A percentile compares a stretch with the other conserved stretches of the same genome.
These are phyloP conservation scores for Eulemur albifrons DNA, from an alignment of 2,797 vertebrate species.

Conservation along the genomic window DNA sequence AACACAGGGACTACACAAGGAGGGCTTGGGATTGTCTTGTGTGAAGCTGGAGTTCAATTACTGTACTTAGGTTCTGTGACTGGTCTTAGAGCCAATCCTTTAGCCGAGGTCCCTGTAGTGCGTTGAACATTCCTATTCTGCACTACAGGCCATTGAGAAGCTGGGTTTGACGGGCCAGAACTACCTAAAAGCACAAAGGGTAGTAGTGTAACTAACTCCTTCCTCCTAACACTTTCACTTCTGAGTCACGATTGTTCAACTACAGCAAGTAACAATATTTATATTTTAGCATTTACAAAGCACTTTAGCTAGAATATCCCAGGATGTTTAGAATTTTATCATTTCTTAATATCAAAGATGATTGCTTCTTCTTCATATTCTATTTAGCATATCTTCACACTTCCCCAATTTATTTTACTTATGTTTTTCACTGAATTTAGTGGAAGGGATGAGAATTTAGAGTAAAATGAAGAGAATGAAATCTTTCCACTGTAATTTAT, in stretches of 20 bases:
- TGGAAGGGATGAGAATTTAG: not conserved
- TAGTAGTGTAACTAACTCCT: not conserved
- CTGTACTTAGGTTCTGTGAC: not conserved
- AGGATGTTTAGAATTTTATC: not conserved
- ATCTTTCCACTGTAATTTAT: not conserved
- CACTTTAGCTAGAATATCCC: not conserved
- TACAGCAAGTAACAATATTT: not conserved
- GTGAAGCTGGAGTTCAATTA: not conserved
- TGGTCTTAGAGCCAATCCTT: not conserved
- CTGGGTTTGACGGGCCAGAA: not conserved
- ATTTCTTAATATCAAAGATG: not conserved
- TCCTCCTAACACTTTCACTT: not conserved
- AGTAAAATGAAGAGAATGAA: slow-evolving; percentile 11
- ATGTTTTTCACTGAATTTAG: slow-evolving; percentile 4
- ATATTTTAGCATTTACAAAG: not conserved
- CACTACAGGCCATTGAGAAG: not conserved
- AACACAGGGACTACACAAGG: not conserved
- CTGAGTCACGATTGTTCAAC: not conserved
- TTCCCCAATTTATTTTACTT: slow-evolving; percentile 19
- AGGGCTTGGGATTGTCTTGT: not conserved
- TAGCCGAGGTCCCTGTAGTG: not conserved
- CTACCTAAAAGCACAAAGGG: not conserved
- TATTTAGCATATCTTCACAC: not conserved
- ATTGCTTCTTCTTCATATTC: not conserved
- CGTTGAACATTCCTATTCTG: not conserved